Percentiles rank a stretch among this genome's conserved stretches.
Evolutionary conservation across 2,797 vertebrate genomes (phyloP).

Genomic region (Cossypha polioptera): DNA sequence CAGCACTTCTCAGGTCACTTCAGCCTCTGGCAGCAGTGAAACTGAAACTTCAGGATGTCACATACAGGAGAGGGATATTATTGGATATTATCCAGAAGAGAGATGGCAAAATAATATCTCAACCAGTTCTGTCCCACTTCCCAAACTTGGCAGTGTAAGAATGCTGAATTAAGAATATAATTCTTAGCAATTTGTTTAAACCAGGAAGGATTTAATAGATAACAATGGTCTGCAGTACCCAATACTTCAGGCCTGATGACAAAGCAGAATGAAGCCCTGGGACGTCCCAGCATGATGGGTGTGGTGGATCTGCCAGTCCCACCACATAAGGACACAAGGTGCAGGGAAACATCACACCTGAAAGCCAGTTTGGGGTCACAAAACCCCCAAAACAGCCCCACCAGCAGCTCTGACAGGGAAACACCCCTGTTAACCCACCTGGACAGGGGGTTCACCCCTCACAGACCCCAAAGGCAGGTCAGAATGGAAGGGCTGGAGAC

Average conservation of each 20-base stretch:
- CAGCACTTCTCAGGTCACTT: not conserved
- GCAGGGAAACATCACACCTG: not conserved
- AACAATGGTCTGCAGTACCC: not conserved
- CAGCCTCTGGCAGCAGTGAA: not conserved
- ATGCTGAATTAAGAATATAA: not conserved
- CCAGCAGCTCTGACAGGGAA: not conserved
- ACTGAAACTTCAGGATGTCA: not conserved
- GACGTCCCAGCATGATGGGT: fast-evolving
- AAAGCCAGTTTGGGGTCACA: not conserved
- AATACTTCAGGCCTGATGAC: not conserved
- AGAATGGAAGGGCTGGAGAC: fast-evolving
- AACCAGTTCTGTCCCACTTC: not conserved
- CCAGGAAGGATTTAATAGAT: not conserved
- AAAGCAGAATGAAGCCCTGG: not conserved
- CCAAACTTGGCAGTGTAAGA: not conserved
- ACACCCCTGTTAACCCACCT: too few relatives aligned
- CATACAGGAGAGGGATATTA: not conserved
- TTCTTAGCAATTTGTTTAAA: not conserved
- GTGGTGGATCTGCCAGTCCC: not conserved
- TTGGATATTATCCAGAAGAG: not conserved
- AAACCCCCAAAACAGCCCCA: not conserved
- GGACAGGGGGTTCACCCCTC: fast-evolving
- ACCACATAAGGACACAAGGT: fast-evolving
- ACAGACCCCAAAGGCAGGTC: not conserved
- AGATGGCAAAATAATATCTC: not conserved